Evolutionary conservation across 1,140 invertebrate genomes (phyloP).

Genomic region (Cherax destructor): DNA sequence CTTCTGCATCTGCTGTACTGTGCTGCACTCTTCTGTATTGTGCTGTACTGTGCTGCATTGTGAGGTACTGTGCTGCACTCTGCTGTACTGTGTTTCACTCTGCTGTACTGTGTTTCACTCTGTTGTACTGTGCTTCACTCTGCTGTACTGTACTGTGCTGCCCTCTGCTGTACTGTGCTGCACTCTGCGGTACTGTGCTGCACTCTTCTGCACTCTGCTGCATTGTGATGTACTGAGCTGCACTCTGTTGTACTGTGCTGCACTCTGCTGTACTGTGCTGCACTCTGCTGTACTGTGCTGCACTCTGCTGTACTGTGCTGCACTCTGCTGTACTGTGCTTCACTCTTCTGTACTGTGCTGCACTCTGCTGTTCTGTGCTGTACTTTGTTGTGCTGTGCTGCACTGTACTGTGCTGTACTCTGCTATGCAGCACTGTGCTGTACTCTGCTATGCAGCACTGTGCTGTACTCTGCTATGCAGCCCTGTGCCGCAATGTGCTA

Average conservation of each 20-base stretch:
- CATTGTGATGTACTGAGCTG: slow-evolving; percentile 40
- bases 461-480: background rate
- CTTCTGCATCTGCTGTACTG: slow-evolving; percentile 25
- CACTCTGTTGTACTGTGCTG: slow-evolving; percentile 1
- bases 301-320: no score
- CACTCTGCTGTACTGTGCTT: no score
- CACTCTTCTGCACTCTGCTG: no score
- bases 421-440: background rate
- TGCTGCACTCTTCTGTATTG: background rate
- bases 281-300: no score
- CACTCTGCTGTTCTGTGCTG: background rate
- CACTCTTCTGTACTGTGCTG: no score
- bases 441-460: background rate
- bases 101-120: slow-evolving; percentile 54
- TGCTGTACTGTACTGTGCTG: background rate
- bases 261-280: no score
- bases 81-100: no score
- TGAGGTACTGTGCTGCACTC: no score
- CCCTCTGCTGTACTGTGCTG: slow-evolving; percentile 42
- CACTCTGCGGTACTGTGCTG: background rate
- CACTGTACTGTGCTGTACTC: background rate
- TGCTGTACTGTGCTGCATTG: no score
- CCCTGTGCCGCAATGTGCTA: no score
- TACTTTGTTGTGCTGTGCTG: background rate
- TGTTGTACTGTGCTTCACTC: slow-evolving; percentile 51